Base-by-base conservation (phyloP, 2,888 invertebrate species). In the Nasonovia ribisnigri region DNA sequence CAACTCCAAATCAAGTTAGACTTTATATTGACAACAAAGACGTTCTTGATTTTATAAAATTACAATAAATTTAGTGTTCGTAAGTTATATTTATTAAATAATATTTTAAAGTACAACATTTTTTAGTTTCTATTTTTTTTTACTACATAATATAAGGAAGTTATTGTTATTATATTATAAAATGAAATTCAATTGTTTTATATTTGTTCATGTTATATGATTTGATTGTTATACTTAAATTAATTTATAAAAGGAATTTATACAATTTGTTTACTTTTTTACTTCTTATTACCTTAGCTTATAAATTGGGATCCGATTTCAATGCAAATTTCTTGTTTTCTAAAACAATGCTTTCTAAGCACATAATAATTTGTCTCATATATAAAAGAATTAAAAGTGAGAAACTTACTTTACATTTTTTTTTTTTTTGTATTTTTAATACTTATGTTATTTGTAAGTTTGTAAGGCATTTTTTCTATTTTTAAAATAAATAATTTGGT, bases 11-110 rank as follows among this genome's bases (percentile, higher is more conserved):
- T 86, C 42, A 67, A 13, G 51, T 93, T 60, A 93, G 60, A 93
- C 93, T 93, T 60, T 93, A 93, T 42, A 3, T 51, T 84, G 48
- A 86, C 2, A 86, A 93, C n/a, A 60, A 86, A 29, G 29, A 90
- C 8, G 48, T 90, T 57, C 86, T 90, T 24, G 86, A 93, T 87
- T 42, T 48, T 84, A 86, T 93, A n/a, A 93, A 88, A 42, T n/a
- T 24, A 77, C 20, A 77, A 24, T 77, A 36, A 77, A 6, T 11
- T 42, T 43, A 29, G 2, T 84, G 8, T 84, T 84, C 13, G 4
- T 43, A 43, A 29, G 26, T 84, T 43, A 42, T 4, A 26, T 84
- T 84, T 26, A 42, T 84, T 26, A 43, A 10, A 43, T 43, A 5
- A 29, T 4, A 43, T 13, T 84, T 84, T 84, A 13, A 42, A 26